Conservation (phyloP, 2,888 invertebrate genomes). For the Terebella lapidaria region DNA sequence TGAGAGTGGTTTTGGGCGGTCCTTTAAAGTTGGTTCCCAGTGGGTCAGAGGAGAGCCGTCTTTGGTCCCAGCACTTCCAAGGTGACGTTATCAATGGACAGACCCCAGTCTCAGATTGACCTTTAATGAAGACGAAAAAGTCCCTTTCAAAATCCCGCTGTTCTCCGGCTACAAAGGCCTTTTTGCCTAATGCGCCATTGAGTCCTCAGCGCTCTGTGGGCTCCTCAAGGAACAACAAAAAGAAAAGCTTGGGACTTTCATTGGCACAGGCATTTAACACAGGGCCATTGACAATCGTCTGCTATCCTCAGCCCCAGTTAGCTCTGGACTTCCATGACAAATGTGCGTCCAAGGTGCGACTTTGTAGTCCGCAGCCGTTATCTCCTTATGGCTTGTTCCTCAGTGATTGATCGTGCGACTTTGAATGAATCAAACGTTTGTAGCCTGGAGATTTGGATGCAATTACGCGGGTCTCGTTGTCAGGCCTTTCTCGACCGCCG, state of each 20-base stretch:
- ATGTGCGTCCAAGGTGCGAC: neutral
- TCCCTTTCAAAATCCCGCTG: neutral
- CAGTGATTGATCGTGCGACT: neutral
- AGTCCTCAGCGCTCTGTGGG: neutral
- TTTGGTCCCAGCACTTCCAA: neutral
- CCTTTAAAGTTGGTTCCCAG: no score
- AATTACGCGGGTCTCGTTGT: neutral
- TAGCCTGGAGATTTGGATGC: neutral
- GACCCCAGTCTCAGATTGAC: neutral
- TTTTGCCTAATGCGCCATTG: neutral
- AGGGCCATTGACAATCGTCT: no score
- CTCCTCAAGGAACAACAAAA: no score
- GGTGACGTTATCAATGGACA: neutral
- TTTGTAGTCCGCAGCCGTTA: neutral
- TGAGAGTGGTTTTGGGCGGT: neutral
- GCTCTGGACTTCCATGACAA: neutral
- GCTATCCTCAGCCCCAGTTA: neutral
- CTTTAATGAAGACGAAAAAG: neutral
- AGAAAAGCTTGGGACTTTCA: no score
- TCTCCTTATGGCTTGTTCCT: neutral
- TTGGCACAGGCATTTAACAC: no score
- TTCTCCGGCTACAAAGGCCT: neutral
- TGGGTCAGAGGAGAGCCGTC: no score
- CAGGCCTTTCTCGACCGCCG: neutral
- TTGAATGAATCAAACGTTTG: neutral